Percentiles rank a stretch among this genome's conserved stretches.
Conservation (phyloP, 2,113 vertebrate genomes). For the Pavo muticus region DNA sequence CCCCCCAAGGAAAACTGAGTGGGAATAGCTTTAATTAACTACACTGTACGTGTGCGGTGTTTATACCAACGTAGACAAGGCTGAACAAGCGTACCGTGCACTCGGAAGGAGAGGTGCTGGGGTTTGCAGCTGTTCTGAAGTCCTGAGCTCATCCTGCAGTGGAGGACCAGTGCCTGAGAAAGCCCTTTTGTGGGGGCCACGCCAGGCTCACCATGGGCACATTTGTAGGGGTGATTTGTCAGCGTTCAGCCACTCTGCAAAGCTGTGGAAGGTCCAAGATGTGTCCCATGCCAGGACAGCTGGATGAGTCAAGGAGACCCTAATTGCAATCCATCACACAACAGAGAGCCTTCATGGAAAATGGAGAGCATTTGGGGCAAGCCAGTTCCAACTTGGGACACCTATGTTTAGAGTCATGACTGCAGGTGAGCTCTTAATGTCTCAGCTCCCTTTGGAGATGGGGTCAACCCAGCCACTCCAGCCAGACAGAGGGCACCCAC, state of each 20-base stretch:
- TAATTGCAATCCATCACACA: neutral
- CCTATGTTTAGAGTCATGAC: neutral
- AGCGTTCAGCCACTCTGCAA: neutral
- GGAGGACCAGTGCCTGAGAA: neutral
- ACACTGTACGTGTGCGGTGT: neutral
- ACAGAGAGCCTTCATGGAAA: neutral
- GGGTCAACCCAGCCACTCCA: neutral
- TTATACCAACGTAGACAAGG: constrained; percentile 37
- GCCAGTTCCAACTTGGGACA: neutral
- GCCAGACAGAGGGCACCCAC: neutral
- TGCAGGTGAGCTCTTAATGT: neutral
- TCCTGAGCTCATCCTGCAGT: neutral
- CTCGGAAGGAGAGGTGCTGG: constrained; percentile 19
- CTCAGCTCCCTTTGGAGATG: neutral
- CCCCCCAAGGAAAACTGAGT: constrained; percentile 9
- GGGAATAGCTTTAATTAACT: constrained; percentile 70
- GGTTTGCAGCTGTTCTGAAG: constrained; percentile 54
- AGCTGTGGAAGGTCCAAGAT: rapidly evolving
- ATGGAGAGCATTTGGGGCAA: neutral
- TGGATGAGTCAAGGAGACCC: neutral
- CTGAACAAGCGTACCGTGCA: constrained; percentile 44
- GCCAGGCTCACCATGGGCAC: neutral
- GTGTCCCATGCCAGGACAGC: neutral
- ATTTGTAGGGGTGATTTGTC: neutral
- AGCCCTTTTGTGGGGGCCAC: neutral